Base-by-base conservation (phyloP, 2,888 invertebrate species). In the Drosophila prolongata region DNA sequence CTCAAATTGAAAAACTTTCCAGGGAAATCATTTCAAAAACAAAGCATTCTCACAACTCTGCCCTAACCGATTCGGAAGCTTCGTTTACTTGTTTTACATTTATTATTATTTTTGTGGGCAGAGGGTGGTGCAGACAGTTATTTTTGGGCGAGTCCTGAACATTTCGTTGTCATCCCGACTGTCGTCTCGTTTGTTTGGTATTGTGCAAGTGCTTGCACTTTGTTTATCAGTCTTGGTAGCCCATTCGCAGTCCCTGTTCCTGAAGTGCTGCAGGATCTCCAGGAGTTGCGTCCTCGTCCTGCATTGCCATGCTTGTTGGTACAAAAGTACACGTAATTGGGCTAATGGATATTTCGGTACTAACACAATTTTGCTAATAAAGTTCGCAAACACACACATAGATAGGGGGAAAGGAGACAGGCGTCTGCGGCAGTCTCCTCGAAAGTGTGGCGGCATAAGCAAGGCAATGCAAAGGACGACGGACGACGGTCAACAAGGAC, bases 281-380 rank as follows among this genome's bases (percentile, higher is more conserved):
- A 59, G 59, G 56, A 59, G 59, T 24, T 44, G 38, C 43, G 38
- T 35, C 38, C 46, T 49, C 27, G 37, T 40, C 49, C 34, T 30
- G 34, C 34, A 16, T 42, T 38, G 55, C 35, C 4, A 4, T 24
- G 24, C 24, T 43, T 74, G 71, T 62, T 69, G 76, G 70, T 78
- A 80, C 88, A 87, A 82, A 85, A 85, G 84, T 86, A 85, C 88
- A 85, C 88, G 88, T 85, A 85, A 85, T 85, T 85, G 84, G 84
- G 84, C 84, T 85, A 85, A 85, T 85, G 84, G 88, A 87, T 85
- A 85, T 85, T 85, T 85, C 76, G 88, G 88, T 82, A 87, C 86
- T 87, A 85, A 85, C 84, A 85, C 88, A 85, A 85, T 87, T 87
- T 85, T 87, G 80, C 88, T 85, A 85, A 85, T 85, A 85, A 85